Base-by-base conservation (phyloP, 2,888 invertebrate species). In the Caenorhabditis sp. region DNA sequence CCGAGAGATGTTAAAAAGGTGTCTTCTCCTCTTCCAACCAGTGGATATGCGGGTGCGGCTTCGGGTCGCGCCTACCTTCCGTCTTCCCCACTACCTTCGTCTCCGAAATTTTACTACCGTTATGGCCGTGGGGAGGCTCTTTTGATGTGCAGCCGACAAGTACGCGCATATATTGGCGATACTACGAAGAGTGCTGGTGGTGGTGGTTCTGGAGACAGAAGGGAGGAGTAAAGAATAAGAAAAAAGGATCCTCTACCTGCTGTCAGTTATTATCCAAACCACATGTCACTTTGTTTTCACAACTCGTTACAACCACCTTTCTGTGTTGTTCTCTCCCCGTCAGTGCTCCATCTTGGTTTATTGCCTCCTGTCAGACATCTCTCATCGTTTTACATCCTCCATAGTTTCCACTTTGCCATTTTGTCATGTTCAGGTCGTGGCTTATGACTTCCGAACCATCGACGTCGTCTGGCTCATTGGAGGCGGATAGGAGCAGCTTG, bases 281-380 rank as follows among this genome's bases (percentile, higher is more conserved):
- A 83, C 83, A 83, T 83, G 83, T 83, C 83, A 83, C 74, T 74
- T 73, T 83, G 79, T 83, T 83, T 83, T 83, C 79, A 83, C 79
- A 82, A 83, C 83, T 83, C 79, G 79, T 83, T 83, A 73, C 73
- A 73, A 80, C 73, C 73, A 80, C 80, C 68, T 80, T 80, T 66
- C 38, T 80, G 80, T 80, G 54, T 73, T 58, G 35, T 49, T 7
- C 26, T 16, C 44, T n/a, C 49, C 14, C 35, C 35, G 49, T 26
- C 38, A 38, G 61, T 66, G 68, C 66, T 73, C 38, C 68, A 80
- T 66, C 68, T 59, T 38, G 63, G 51, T 73, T 80, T 80, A 73
- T 80, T 73, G 58, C 61, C 56, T 58, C 28, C 12, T 19, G 16
- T 47, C 47, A 12, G 47, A 47, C 47, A 38, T 56, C 64, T n/a